Evolutionary conservation across 2,113 vertebrate species (phyloP).

Genomic region (Gyps fulvus): DNA sequence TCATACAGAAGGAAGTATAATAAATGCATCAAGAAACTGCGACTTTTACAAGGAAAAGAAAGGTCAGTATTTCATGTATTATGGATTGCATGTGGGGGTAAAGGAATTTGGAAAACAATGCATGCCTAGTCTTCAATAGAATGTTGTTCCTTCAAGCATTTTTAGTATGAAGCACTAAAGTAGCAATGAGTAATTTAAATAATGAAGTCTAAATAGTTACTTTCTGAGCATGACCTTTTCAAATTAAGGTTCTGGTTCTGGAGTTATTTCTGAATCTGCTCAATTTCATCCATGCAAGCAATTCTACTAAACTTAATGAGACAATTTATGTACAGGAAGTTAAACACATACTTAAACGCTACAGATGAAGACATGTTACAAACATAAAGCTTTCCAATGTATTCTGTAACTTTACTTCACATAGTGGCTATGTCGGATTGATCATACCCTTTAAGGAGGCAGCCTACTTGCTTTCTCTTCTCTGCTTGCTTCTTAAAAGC

Average conservation of each 20-base stretch:
- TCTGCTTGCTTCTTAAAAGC: not conserved
- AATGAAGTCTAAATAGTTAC: conserved; percentile 12
- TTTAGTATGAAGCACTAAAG: conserved; percentile 30
- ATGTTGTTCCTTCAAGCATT: conserved; percentile 49
- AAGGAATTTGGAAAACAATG: conserved; percentile 66
- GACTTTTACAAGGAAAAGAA: conserved; percentile 12
- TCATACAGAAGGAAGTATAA: not conserved
- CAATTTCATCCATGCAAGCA: not conserved
- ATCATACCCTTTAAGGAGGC: not conserved
- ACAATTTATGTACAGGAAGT: not conserved
- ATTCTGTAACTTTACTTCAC: not conserved
- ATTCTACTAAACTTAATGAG: not conserved
- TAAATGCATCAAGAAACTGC: not conserved
- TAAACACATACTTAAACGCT: not conserved
- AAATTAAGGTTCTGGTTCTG: not conserved
- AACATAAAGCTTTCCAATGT: not conserved
- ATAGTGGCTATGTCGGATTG: not conserved
- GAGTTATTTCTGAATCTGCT: not conserved
- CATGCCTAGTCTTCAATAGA: conserved; percentile 48
- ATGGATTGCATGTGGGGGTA: conserved; percentile 57
- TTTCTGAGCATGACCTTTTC: not conserved
- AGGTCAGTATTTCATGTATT: conserved; percentile 54
- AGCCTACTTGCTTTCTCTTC: not conserved
- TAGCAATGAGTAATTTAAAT: not conserved
- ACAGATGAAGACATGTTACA: not conserved